Conservation (phyloP, 2,113 vertebrate genomes). For the Pipra filicauda region DNA sequence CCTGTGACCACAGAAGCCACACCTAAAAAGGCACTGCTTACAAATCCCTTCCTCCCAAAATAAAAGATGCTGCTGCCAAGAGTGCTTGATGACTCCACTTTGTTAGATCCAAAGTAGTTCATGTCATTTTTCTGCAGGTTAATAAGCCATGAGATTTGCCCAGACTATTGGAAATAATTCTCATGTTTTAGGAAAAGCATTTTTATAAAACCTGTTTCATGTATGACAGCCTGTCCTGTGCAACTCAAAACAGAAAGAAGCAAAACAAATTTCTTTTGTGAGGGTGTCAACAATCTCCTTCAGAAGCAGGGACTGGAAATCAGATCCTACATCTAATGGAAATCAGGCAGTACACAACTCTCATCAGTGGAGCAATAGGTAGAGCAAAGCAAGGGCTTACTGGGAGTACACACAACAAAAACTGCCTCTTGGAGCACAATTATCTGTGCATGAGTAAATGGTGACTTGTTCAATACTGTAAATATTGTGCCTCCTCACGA, state of each 20-base stretch:
- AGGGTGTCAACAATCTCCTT: neutral
- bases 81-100: neutral
- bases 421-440: neutral
- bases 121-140: neutral
- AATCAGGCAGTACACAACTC: neutral
- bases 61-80: neutral
- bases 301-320: neutral
- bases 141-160: neutral
- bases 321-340: neutral
- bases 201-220: neutral
- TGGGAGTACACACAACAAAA: neutral
- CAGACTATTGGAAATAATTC: neutral
- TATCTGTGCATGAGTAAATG: neutral
- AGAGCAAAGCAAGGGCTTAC: neutral
- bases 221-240: neutral
- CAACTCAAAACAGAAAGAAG: neutral
- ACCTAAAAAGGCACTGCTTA: neutral
- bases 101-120: neutral
- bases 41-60: neutral
- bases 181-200: neutral
- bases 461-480: neutral
- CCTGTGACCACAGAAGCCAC: neutral
- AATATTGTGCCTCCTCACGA: neutral
- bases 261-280: neutral
- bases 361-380: fast-evolving